phyloP scores from a whole-genome alignment of 2,888 invertebrate species.

The Ophion costatus region DNA sequence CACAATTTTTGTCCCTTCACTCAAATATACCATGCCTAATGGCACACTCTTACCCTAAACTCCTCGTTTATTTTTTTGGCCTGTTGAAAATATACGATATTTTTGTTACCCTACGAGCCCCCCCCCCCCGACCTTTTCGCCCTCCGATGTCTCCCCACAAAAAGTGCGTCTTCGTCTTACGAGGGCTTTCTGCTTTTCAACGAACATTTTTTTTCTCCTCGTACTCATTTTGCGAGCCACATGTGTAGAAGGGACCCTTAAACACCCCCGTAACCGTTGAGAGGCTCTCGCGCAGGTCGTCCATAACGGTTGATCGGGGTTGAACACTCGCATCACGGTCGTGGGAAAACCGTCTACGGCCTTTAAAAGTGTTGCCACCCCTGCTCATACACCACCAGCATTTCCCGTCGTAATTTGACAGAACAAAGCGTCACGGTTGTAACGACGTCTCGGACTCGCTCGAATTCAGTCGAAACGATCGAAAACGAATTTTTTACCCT shows the following conservation, averaged over 20 bases:
- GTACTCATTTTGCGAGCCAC: slow-evolving; percentile 74
- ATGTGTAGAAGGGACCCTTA: slow-evolving; percentile 71
- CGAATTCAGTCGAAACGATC: background rate
- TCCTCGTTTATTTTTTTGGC: background rate
- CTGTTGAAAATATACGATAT: background rate
- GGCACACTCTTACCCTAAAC: background rate
- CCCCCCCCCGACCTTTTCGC: background rate
- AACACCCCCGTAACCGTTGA: slow-evolving; percentile 74
- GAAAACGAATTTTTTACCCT: slow-evolving; percentile 4
- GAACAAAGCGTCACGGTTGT: background rate
- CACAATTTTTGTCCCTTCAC: background rate
- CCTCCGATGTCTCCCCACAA: background rate
- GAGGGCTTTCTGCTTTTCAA: slow-evolving; percentile 52
- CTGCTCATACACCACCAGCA: background rate
- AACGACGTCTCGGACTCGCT: background rate
- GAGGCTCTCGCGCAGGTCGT: slow-evolving; percentile 64
- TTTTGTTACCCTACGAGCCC: slow-evolving; percentile 8
- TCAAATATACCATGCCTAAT: background rate
- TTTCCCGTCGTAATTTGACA: slow-evolving; percentile 36
- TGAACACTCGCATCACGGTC: slow-evolving; percentile 68
- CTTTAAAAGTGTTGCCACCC: slow-evolving; percentile 70
- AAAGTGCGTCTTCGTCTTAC: slow-evolving; percentile 28
- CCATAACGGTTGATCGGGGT: slow-evolving; percentile 73
- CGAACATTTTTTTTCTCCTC: slow-evolving; percentile 21
- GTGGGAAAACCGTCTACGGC: slow-evolving; percentile 75